Evolutionary conservation across 2,888 invertebrate species (phyloP), one percentile per base, ranked within the genome.

Genomic region (Drosophila pullipes): DNA sequence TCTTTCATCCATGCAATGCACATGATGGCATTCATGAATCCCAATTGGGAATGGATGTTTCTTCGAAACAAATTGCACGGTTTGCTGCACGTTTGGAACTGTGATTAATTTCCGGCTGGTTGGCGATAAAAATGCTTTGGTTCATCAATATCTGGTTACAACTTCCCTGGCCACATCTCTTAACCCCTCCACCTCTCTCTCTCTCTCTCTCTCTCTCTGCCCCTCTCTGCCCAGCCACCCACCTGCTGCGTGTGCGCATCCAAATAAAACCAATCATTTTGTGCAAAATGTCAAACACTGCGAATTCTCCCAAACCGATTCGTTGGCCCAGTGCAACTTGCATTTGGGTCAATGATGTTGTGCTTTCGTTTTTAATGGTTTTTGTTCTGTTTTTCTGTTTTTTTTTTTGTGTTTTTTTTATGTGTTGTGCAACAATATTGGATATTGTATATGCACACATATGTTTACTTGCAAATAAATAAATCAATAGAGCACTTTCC

Each of bases 61-160:
- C 49, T 39, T 55, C 35, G 37, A 62, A 62, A 53, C 53, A 58
- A 75, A 59, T 59, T 76, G 76, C 75, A 69, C 62, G 81, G 81
- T 64, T 78, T 78, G 71, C 67, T 78, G 78, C 81, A 78, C 78
- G 77, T 59, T 71, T 71, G 75, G 55, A 78, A 71, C 82, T 69
- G 83, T 76, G 81, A 81, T 81, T 81, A 81, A 81, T 81, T 83
- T 81, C 81, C 81, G 81, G 80, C 64, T 82, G 83, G 83, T 74
- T 83, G 81, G 66, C 81, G 81, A 81, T 81, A 83, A 81, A 83
- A 80, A 80, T 82, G 72, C 76, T 83, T 83, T 80, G 71, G 73
- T 76, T 81, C 81, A 81, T 81, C 81, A 81, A 83, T 81, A 83
- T 81, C 81, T 83, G 81, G 76, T 68, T 83, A 76, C 83, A 69